Evolutionary conservation across 2,797 vertebrate genomes (phyloP).

Genomic region (Lutjanus argentimaculatus): DNA sequence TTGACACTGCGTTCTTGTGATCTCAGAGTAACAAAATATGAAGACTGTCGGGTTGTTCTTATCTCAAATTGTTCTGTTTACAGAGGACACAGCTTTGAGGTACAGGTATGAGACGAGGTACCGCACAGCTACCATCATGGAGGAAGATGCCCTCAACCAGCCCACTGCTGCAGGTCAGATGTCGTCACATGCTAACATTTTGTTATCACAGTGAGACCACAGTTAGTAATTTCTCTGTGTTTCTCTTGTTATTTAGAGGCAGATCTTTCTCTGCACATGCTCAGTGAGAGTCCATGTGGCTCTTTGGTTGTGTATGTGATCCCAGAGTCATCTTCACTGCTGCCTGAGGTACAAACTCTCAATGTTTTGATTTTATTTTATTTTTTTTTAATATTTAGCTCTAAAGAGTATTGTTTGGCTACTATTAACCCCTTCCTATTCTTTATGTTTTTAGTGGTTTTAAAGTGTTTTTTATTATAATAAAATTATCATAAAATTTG

Average conservation of each 20-base stretch:
- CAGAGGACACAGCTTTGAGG: constrained; percentile 86
- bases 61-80: background rate
- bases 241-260: constrained; percentile 83
- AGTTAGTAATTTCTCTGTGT: background rate
- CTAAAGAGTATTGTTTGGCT: background rate
- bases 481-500: too few relatives aligned
- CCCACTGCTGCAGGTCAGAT: constrained; percentile 85
- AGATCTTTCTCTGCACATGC: constrained; percentile 84
- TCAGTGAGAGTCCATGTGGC: constrained; percentile 87
- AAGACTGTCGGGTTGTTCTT: background rate
- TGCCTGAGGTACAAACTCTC: constrained; percentile 87
- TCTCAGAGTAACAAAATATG: background rate
- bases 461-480: too few relatives aligned
- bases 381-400: background rate
- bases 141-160: constrained; percentile 89
- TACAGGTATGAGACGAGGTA: constrained; percentile 90
- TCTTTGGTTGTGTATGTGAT: constrained; percentile 92
- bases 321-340: constrained; percentile 86
- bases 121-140: constrained; percentile 88
- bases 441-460: background rate
- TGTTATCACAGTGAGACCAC: background rate
- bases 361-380: background rate
- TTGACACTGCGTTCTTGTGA: background rate
- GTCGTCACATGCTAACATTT: background rate
- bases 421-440: background rate